Base-by-base conservation (phyloP, 2,797 vertebrate species). In the Sebastes glaucus region DNA sequence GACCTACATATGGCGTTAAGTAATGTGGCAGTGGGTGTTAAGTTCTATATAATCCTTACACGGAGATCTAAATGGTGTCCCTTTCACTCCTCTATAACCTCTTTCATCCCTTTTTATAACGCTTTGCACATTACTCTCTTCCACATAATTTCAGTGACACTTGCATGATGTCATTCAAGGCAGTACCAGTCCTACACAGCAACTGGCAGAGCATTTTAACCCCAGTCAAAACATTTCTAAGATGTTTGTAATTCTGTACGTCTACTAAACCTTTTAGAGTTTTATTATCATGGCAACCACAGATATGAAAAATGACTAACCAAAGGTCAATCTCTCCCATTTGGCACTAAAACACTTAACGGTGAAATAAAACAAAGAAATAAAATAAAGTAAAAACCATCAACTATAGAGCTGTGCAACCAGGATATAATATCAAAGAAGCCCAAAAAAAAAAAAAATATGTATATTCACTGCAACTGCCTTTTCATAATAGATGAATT, bases 11-110 rank as follows among this genome's bases (percentile, higher is more conserved):
- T 62, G 55, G 42, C 1, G 42, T 68, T 27, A 42, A 68, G 52
- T 13, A 32, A 46, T 60, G 59, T 69, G 38, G 23, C 62, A 64
- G 38, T 73, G 68, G 59, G 35, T 76, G 23, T 72, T 80, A n/a
- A 59, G 2, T 77, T 77, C 42, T 38, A 73, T 25, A 42, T 80
- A 73, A 80, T 77, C 77, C 68, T 63, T 18, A 62, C 42, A 71
- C 22, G 69, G 74, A 42, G 11, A 74, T 74, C 42, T 66, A 69
- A 77, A 73, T 61, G n/a, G 14, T 68, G 18, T 63, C 56, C 30
- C 20, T 56, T 60, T 71, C 55, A 62, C 33, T 71, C 55, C 57
- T 61, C 35, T 38, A 18, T 77, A 52, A 52, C 49, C 18, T 52
- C 49, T 38, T 33, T 56, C 11, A 25, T 71, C 28, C 32, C n/a